Base-by-base conservation (phyloP, 1,140 invertebrate species). In the Plectrocnemia conspersa region DNA sequence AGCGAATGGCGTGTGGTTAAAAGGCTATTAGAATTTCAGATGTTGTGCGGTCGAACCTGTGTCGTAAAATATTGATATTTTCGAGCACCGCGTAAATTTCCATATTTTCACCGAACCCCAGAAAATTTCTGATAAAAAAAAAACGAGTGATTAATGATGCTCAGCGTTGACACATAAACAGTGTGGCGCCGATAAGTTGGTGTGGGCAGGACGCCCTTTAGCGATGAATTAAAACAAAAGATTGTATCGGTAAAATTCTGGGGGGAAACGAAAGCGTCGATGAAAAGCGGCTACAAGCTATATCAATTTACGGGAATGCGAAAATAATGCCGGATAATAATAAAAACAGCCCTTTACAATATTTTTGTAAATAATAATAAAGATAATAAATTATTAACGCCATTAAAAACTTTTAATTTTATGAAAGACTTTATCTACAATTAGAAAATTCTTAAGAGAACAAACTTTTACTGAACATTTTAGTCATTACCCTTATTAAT, bases 101-200 rank as follows among this genome's bases (percentile, higher is more conserved):
- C 45, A 48, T 48, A 48, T 48, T 48, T 48, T 48, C 45, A 24
- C 11, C 27, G 45, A 21, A 15, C 7, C 24, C 16, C n/a, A 46
- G 11, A 25, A 27, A 27, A 25, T 45, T 45, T 23, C 13, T 6
- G 42, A 45, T n/a, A 15, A 22, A 35, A 48, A 44, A 48, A 48
- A 48, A 48, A 33, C 27, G 27, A 48, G 45, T 52, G 50, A 52
- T 52, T 52, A 52, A 52, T 52, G 50, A 52, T 29, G 40, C 24
- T 32, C 24, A 44, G 50, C 40, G 50, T 52, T 52, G 50, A 52
- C 50, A 52, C 36, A 44, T 52, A 44, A 52, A 52, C 50, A 52
- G 23, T 42, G 24, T 40, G 23, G 50, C 36, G 48, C 32, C 48
- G 48, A 50, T 50, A 50, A 35, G 15, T 50, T 40, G 48, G 23